phyloP scores from a whole-genome alignment of 2,797 vertebrate genomes.

The Epinephelus coioides region DNA sequence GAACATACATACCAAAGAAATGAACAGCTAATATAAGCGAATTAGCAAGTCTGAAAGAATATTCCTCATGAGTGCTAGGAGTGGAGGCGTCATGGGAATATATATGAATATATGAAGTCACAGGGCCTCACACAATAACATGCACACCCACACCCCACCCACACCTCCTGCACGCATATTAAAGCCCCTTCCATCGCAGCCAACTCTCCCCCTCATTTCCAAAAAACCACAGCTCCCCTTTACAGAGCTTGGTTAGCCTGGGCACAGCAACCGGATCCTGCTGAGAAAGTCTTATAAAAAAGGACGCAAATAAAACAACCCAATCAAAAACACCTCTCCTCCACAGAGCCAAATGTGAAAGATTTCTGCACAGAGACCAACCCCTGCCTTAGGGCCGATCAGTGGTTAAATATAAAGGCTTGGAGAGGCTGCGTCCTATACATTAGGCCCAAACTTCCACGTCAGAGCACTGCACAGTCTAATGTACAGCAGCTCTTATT shows the following conservation, averaged over 20 bases:
- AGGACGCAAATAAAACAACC: conserved; percentile 70
- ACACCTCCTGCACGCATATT: conserved; percentile 45
- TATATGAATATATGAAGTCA: conserved; percentile 35
- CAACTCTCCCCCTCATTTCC: conserved; percentile 47
- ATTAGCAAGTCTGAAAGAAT: conserved; percentile 32
- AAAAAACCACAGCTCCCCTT: conserved; percentile 72
- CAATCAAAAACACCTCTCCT: conserved; percentile 67
- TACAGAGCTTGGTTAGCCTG: conserved; percentile 47
- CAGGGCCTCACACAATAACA: conserved; percentile 42
- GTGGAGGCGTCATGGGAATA: conserved; percentile 43
- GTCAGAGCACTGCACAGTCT: not conserved
- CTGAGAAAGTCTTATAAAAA: conserved; percentile 80
- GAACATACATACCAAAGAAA: conserved; percentile 24
- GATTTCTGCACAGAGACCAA: conserved; percentile 24
- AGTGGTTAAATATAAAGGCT: conserved; percentile 19
- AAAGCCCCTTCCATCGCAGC: conserved; percentile 43
- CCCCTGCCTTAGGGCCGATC: conserved; percentile 5
- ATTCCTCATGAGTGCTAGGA: conserved; percentile 19
- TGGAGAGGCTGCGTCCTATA: conserved; percentile 1
- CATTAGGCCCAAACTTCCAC: not conserved
- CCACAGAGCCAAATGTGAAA: conserved; percentile 18
- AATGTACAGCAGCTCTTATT: conserved; percentile 51
- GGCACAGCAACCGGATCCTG: conserved; percentile 76
- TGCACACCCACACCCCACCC: conserved; percentile 28
- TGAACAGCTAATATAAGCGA: conserved; percentile 32